Conservation (phyloP, 2,888 invertebrate genomes). For the Drosophila subsilvestris region DNA sequence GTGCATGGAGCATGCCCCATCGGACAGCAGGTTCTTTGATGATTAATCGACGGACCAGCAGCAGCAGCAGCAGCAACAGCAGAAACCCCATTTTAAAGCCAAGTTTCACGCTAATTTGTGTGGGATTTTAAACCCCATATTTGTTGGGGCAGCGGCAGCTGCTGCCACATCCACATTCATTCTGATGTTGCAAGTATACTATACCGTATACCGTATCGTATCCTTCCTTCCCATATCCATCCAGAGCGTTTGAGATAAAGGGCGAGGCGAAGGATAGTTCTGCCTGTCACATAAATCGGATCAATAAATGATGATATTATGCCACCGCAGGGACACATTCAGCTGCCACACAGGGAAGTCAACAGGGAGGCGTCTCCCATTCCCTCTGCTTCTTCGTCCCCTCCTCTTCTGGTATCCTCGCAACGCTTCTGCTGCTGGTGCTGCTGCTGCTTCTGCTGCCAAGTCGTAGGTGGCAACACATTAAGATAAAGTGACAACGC, state of each 20-base stretch:
- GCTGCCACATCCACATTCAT: background rate
- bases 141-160: conserved; percentile 10
- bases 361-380: conserved; percentile 21
- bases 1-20: background rate
- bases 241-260: conserved; percentile 52
- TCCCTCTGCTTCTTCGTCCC: background rate
- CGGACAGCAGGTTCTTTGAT: conserved; percentile 40
- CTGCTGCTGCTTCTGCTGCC: conserved; percentile 48
- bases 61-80: conserved; percentile 1
- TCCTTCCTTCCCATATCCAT: conserved; percentile 16
- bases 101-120: conserved; percentile 57
- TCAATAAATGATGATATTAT: conserved; percentile 83
- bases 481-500: conserved; percentile 81
- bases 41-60: conserved; percentile 65
- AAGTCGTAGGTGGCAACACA: conserved; percentile 81
- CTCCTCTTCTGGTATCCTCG: background rate
- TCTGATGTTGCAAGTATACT: background rate
- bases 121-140: conserved; percentile 45
- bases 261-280: conserved; percentile 66
- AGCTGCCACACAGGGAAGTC: conserved; percentile 52
- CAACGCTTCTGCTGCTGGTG: conserved; percentile 9
- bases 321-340: conserved; percentile 82
- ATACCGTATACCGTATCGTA: background rate
- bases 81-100: conserved; percentile 53
- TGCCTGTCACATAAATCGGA: conserved; percentile 82